Evolutionary conservation across 2,888 invertebrate species (phyloP), one percentile per base, ranked within the genome.

Genomic region (Nephrotoma appendiculata): DNA sequence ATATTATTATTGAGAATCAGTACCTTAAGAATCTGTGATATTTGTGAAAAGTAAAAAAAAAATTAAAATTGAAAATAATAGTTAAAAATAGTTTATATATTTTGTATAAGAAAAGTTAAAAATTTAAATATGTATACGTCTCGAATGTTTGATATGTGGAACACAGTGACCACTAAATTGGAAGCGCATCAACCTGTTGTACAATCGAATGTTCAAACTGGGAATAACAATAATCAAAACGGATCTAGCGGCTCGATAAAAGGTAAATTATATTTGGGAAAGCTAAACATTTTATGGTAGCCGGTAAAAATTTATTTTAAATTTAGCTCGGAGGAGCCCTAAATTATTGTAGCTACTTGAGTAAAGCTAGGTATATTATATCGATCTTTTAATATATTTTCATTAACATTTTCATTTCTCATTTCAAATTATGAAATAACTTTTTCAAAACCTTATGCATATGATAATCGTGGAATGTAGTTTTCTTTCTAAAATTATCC

Each of bases 61-160:
- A 71, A 31, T 31, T 31, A 71, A 84, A 42, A 6, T 83, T 15
- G 9, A 84, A 41, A 41, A 83, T 15, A 42, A 84, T 43, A 84
- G 43, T 43, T 84, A 84, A 42, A 84, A 84, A 84, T 43, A 84
- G 43, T 84, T 84, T 84, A 84, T 52, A 52, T 71, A 71, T 71
- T 71, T 71, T 71, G 3, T 31, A 31, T 71, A 71, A 71, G 5
- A 71, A 71, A 71, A 71, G 31, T 9, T 7, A 31, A 71, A 71
- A 71, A 31, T 71, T 12, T 71, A 9, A 71, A 71, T 71, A 92
- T 92, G 92, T 92, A 92, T 91, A 92, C 92, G 90, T 91, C 91
- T 91, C 91, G 92, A 89, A 92, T 92, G 92, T 92, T 92, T 91
- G 92, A 92, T 90, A 92, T 92, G 92, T 92, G 92, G 92, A 92